Percentiles rank a stretch among this genome's conserved stretches.
phyloP scores from a whole-genome alignment of 2,113 vertebrate genomes.

The Oophaga pumilio region DNA sequence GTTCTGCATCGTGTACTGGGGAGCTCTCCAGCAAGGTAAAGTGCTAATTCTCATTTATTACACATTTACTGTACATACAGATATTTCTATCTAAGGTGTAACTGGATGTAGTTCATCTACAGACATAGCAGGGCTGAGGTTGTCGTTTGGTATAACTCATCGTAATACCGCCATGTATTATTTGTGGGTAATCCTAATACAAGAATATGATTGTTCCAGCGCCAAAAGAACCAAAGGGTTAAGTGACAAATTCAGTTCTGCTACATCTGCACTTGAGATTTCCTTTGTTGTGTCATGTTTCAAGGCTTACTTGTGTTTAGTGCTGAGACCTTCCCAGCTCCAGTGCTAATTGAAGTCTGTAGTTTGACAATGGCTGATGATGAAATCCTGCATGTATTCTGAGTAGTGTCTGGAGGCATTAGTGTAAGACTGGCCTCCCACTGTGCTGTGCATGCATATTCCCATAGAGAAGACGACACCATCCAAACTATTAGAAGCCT shows the following conservation, averaged over 20 bases:
- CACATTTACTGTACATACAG: not conserved
- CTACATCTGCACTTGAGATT: not conserved
- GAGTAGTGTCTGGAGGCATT: conserved; percentile 16
- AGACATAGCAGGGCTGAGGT: not conserved
- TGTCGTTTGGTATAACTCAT: not conserved
- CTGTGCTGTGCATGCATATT: not conserved
- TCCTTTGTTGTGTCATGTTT: conserved; percentile 6
- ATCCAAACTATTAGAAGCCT: not conserved
- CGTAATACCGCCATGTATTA: not conserved
- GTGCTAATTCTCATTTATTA: not conserved
- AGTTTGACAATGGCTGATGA: conserved; percentile 16
- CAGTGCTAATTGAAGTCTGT: conserved; percentile 2
- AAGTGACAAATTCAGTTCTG: not conserved
- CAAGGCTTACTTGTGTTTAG: not conserved
- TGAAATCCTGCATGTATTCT: not conserved
- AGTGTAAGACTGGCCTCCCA: conserved; percentile 5
- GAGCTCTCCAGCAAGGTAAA: conserved; percentile 31
- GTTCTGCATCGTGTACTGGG: conserved; percentile 28
- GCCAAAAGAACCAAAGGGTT: not conserved
- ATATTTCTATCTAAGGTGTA: not conserved
- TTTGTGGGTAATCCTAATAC: not conserved
- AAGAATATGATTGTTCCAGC: not conserved
- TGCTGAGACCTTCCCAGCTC: not conserved
- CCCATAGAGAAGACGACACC: not conserved
- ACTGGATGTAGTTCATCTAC: not conserved